Conservation (phyloP, 2,113 vertebrate genomes). For the Alectura lathami region DNA sequence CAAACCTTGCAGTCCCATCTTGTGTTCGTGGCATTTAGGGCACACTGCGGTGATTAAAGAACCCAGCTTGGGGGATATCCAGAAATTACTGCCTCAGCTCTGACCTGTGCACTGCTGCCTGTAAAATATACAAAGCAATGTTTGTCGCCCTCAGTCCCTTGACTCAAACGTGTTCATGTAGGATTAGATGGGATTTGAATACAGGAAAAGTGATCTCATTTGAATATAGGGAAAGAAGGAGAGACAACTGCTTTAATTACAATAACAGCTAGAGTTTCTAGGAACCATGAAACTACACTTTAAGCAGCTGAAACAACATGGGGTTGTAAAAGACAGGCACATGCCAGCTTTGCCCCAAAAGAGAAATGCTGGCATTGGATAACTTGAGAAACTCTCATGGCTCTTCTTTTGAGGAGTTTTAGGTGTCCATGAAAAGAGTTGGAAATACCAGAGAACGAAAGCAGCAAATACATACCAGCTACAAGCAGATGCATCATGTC, state of each 20-base stretch:
- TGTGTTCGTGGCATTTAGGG: neutral
- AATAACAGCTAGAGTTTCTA: neutral
- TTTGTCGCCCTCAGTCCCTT: neutral
- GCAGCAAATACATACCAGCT: neutral
- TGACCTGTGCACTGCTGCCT: neutral
- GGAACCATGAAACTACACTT: neutral
- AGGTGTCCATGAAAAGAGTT: neutral
- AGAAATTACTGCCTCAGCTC: rapidly evolving
- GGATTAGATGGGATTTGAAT: neutral
- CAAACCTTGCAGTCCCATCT: neutral
- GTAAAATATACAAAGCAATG: neutral
- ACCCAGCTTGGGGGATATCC: neutral
- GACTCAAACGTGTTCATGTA: neutral
- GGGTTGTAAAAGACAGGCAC: neutral
- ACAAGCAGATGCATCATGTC: neutral
- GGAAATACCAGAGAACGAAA: neutral
- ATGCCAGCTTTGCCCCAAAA: neutral
- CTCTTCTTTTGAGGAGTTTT: neutral
- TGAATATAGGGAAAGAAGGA: neutral
- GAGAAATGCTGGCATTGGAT: neutral
- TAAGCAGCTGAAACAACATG: neutral
- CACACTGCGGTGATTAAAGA: neutral
- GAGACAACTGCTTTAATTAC: neutral
- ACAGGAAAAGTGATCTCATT: neutral
- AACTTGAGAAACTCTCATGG: neutral